These are phyloP conservation scores for Engystomops pustulosus DNA, from an alignment of 2,113 vertebrate genomes.

Conservation along the genomic window DNA sequence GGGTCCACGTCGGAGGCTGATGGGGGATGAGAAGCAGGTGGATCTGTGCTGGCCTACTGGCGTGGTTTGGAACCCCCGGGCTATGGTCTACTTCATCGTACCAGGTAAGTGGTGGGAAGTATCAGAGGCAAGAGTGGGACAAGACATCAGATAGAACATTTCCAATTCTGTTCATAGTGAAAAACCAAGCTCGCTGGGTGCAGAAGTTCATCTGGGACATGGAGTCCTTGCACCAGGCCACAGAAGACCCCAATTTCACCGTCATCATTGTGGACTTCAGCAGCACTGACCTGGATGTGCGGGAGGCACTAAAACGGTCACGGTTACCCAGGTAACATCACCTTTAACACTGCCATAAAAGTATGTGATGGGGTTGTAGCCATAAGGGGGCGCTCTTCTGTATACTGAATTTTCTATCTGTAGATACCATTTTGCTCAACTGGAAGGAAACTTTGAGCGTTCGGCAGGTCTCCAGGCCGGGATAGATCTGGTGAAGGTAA, in stretches of 20 bases:
- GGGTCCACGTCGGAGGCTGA: conserved; percentile 60
- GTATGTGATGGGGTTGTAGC: neutral
- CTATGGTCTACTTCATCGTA: conserved; percentile 86
- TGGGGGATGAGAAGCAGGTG: conserved; percentile 18
- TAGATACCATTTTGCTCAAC: conserved; percentile 85
- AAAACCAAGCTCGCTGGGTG: conserved; percentile 97
- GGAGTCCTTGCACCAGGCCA: conserved; percentile 80
- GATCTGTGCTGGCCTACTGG: conserved; percentile 86
- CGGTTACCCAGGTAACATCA: conserved; percentile 81
- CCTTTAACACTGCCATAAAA: no score
- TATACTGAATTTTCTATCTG: conserved; percentile 36
- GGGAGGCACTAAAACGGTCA: conserved; percentile 80
- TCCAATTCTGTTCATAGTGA: conserved; percentile 76
- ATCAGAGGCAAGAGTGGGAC: accelerated
- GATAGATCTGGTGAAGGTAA: conserved; percentile 83
- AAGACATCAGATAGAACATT: neutral
- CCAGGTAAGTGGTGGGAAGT: conserved; percentile 81
- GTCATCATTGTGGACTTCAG: conserved; percentile 88
- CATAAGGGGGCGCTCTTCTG: neutral
- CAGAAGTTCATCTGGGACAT: conserved; percentile 90
- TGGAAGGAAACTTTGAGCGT: conserved; percentile 90
- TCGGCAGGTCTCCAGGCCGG: conserved; percentile 93
- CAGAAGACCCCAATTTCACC: conserved; percentile 82
- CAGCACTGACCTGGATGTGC: conserved; percentile 91
- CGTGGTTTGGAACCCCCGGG: conserved; percentile 85